Evolutionary conservation across 2,113 vertebrate genomes (phyloP), one percentile per base, ranked within the genome.

Genomic region (Colaptes auratus): DNA sequence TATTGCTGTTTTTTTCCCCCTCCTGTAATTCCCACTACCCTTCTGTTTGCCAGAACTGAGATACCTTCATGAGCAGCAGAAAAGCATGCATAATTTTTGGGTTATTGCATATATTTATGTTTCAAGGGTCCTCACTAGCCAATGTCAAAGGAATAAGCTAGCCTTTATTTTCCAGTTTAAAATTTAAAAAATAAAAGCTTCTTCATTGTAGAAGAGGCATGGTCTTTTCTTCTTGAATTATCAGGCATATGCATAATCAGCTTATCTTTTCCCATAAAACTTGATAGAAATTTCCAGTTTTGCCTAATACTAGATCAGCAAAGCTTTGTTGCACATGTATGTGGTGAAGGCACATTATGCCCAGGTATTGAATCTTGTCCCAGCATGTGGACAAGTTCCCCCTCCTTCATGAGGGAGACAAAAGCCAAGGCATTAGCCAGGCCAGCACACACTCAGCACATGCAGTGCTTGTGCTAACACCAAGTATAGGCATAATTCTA

Each of bases 21-120:
- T 97, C 89, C 89, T 97, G 94, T 98, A 97, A 98, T 97, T 98
- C 97, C 96, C 96, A 98, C 98, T 98, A 97, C 95, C 92, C 70
- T 60, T 98, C 93, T 97, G 95, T 97, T 98, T 98, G 97, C 97
- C 97, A 98, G 97, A 96, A 93, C 84, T 75, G 82, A 97, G 95
- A 94, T 95, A 97, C 88, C 91, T 95, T 97, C 95, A 97, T 97
- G 71, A 97, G 83, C 93, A 96, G 91, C 82, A 96, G 94, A 94
- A 95, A 97, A 83, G 86, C 94, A 97, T 89, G 91, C 95, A 96
- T 90, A 97, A 94, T 97, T 97, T 97, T 95, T 97, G 97, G 96
- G 86, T 98, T 97, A 97, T 93, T 97, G 95, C 92, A 91, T 96
- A 91, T 96, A 95, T 97, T 97, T 98, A 95, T 96, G 95, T 97